phyloP scores from a whole-genome alignment of 2,113 vertebrate species.

The Prietella phreatophila region DNA sequence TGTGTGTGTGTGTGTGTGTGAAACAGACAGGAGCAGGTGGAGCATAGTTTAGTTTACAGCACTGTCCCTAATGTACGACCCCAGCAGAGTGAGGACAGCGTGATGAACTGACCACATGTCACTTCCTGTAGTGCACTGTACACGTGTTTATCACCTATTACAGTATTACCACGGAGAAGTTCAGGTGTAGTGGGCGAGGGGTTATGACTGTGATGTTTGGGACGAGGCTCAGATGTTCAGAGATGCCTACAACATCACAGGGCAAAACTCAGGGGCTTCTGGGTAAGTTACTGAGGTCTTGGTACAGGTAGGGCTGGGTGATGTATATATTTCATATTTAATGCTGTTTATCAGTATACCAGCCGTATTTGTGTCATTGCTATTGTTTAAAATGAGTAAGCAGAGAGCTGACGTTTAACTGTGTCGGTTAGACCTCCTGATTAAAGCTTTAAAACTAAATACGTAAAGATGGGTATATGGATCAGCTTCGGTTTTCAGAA shows the following conservation, averaged over 20 bases:
- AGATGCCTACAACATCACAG: no score
- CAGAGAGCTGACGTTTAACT: no score
- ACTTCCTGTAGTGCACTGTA: background rate
- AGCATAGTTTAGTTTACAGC: background rate
- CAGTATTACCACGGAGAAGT: no score
- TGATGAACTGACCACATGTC: background rate
- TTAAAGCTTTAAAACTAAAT: no score
- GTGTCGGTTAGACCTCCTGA: no score
- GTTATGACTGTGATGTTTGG: background rate
- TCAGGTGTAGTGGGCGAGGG: background rate
- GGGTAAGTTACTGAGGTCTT: background rate
- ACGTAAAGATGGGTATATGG: no score
- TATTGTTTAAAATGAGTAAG: no score
- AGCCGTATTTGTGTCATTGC: no score
- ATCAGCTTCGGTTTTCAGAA: no score
- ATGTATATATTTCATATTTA: no score
- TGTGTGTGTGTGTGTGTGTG: background rate
- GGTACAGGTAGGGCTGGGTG: background rate
- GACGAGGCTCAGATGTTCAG: no score
- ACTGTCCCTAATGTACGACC: background rate
- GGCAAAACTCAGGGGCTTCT: background rate
- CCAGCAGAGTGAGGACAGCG: background rate
- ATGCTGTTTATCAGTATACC: no score
- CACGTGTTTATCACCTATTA: background rate
- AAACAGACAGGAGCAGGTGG: background rate